Evolutionary conservation across 2,888 invertebrate species (phyloP).

Genomic region (Drosophila neutralis): DNA sequence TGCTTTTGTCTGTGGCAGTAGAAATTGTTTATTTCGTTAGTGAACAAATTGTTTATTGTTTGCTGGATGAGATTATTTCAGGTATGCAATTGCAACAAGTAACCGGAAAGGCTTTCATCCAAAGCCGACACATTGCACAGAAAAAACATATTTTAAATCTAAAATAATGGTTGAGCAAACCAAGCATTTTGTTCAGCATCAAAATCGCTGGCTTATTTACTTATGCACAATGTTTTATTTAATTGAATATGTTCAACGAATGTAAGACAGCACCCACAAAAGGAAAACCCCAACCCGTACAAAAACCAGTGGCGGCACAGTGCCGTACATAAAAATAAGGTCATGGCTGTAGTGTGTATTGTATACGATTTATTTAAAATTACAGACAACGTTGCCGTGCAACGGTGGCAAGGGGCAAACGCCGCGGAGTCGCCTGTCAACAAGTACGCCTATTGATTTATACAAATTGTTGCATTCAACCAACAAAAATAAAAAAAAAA

Average conservation of each 20-base stretch:
- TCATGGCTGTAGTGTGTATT: conserved; percentile 49
- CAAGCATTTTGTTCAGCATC: neutral
- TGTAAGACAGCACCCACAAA: conserved; percentile 1
- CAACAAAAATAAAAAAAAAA: neutral
- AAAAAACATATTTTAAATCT: neutral
- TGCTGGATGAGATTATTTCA: conserved; percentile 30
- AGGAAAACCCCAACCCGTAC: neutral
- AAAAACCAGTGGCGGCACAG: conserved; percentile 48
- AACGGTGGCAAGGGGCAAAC: conserved; percentile 36
- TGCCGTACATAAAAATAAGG: conserved; percentile 66
- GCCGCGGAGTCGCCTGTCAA: conserved; percentile 58
- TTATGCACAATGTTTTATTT: conserved; percentile 1
- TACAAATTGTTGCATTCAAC: conserved; percentile 61
- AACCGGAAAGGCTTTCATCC: conserved; percentile 43
- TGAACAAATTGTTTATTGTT: conserved; percentile 29
- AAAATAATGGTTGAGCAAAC: neutral
- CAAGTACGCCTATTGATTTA: conserved; percentile 69
- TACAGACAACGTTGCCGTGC: conserved; percentile 22
- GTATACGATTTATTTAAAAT: conserved; percentile 41
- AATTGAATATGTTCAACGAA: neutral
- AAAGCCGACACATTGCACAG: conserved; percentile 1
- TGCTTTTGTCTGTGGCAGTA: conserved; percentile 23
- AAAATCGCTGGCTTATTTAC: conserved; percentile 1
- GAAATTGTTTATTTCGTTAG: conserved; percentile 27
- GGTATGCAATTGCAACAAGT: conserved; percentile 38